Evolutionary conservation across 1,140 invertebrate species (phyloP).

Genomic region (Cryptotermes secundus): DNA sequence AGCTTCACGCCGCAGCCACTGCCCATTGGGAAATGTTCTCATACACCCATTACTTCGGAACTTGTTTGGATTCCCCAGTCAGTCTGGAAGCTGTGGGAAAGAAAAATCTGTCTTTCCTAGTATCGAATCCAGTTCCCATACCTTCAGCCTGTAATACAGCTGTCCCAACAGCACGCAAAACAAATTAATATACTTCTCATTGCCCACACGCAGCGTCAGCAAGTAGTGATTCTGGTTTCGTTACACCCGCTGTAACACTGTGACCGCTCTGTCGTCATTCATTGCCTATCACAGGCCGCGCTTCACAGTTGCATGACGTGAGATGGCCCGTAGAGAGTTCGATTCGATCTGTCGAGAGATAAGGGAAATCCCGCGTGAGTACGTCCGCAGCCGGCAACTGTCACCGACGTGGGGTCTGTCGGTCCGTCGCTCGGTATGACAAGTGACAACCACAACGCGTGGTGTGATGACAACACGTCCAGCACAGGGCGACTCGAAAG

Average conservation of each 20-base stretch:
- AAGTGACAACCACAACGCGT: constrained; percentile 1
- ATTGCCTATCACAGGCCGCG: background rate
- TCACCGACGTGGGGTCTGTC: background rate
- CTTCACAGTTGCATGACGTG: background rate
- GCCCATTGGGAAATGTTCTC: no score
- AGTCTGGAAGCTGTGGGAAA: no score
- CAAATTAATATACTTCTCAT: background rate
- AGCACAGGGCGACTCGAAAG: background rate
- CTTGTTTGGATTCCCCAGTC: no score
- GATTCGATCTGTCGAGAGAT: background rate
- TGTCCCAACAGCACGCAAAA: background rate
- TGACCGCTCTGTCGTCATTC: background rate
- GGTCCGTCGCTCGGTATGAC: background rate
- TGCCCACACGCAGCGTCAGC: no score
- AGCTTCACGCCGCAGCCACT: no score
- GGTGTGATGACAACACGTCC: background rate
- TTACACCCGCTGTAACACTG: background rate
- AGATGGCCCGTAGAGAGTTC: background rate
- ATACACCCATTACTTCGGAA: no score
- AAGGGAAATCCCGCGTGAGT: background rate
- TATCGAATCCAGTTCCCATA: no score
- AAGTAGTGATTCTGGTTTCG: background rate
- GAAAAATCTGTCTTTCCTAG: no score
- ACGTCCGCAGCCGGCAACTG: background rate
- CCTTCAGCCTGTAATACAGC: no score